Conservation (phyloP, 2,113 vertebrate genomes). For the Smithornis capensis region DNA sequence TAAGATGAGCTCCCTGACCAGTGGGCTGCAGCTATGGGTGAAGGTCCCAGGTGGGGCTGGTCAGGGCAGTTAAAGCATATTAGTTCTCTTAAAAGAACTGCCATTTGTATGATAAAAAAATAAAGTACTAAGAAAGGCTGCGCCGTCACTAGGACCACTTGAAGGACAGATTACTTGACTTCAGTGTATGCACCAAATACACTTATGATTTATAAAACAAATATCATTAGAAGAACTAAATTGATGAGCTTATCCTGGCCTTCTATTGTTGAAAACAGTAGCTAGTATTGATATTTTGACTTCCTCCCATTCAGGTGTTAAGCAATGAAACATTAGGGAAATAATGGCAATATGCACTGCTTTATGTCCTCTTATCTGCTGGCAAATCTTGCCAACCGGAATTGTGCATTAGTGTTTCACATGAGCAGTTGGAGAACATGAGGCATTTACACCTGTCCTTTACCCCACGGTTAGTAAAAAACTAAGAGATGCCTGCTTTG, state of each 20-base stretch:
- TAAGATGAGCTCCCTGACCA: neutral
- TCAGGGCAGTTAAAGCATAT: neutral
- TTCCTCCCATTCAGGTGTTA: neutral
- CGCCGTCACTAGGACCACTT: neutral
- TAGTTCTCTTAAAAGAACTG: neutral
- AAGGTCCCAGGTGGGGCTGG: neutral
- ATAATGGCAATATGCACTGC: neutral
- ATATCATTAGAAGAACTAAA: neutral
- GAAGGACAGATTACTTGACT: neutral
- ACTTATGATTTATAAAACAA: neutral
- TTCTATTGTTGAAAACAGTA: neutral
- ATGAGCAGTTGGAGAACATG: neutral
- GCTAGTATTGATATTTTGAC: neutral
- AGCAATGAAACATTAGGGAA: neutral
- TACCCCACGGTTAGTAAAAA: neutral
- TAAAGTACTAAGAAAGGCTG: neutral
- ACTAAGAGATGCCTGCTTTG: neutral
- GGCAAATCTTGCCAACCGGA: neutral
- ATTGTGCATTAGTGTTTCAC: neutral
- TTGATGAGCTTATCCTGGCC: neutral
- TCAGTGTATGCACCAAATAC: neutral
- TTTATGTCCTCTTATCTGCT: neutral
- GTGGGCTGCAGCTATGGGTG: neutral
- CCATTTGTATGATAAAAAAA: neutral
- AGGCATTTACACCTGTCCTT: constrained; percentile 11